phyloP scores from a whole-genome alignment of 2,888 invertebrate species.

The Ditylenchus weischeri region DNA sequence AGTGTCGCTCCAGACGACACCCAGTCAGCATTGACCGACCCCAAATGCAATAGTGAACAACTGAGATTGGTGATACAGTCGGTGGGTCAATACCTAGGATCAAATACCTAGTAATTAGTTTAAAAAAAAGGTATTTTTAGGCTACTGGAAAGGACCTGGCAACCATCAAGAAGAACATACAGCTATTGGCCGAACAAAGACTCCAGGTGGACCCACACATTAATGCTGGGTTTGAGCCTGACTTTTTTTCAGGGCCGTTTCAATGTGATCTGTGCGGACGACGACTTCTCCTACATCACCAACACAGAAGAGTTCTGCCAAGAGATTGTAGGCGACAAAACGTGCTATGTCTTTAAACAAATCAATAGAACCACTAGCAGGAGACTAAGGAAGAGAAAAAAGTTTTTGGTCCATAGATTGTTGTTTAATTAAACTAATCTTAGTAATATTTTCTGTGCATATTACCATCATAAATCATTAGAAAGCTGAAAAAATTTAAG shows the following conservation, averaged over 20 bases:
- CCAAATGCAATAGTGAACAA: slow-evolving; percentile 15
- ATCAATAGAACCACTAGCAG: neutral
- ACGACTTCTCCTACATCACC: slow-evolving; percentile 27
- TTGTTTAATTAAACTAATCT: no score
- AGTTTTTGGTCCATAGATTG: slow-evolving; percentile 7
- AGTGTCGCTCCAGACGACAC: neutral
- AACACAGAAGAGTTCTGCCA: slow-evolving; percentile 28
- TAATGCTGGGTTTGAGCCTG: no score
- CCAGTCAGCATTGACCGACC: neutral
- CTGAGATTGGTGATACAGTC: slow-evolving; percentile 2
- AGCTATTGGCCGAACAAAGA: slow-evolving; percentile 19
- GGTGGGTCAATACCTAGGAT: neutral
- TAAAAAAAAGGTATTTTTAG: neutral
- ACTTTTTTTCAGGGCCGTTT: slow-evolving; percentile 14
- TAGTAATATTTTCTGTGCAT: no score
- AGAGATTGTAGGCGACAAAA: slow-evolving; percentile 19
- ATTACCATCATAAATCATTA: no score
- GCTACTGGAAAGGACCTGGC: slow-evolving; percentile 19
- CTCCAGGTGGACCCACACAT: neutral
- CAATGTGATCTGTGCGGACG: slow-evolving; percentile 24
- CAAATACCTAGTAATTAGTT: neutral
- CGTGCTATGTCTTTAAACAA: slow-evolving; percentile 26
- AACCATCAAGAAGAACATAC: slow-evolving; percentile 23
- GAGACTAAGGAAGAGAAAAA: neutral
- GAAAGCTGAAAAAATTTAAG: no score